Base-by-base conservation (phyloP, 2,797 vertebrate genomes). In the Tadarida brasiliensis region DNA sequence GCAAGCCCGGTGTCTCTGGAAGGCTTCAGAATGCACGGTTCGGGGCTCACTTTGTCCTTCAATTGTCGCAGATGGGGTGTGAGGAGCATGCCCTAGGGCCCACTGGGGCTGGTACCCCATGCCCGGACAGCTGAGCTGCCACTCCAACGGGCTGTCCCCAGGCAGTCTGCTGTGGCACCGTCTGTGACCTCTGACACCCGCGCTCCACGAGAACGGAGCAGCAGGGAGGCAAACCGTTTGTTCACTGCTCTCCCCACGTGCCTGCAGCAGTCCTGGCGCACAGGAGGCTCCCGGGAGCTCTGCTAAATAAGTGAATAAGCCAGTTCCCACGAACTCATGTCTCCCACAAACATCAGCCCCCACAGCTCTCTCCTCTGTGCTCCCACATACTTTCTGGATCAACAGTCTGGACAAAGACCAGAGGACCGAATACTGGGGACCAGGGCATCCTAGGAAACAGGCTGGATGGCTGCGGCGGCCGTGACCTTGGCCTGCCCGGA, bases 81-180 rank as follows among this genome's bases (percentile, higher is more conserved):
- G 44, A 54, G n/a, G 33, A 28, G 20, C 20, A 14, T 7, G 35
- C 24, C 24, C 33, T 33, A 8, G 14, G 82, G 26, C 51, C 63
- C 19, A 26, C 20, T 15, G 0, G 17, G 54, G 35, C 56, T 33
- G 63, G 61, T 11, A 11, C 16, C 24, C 63, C 22, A 2, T 0
- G 0, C 87, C 81, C 0, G 16, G 39, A 56, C 0, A 5, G 33
- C 39, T 33, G 20, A 84, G 28, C 56, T 2, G 44, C 28, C 35
- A 0, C 20, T 2, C 4, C 22, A 12, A 1, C 6, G 39, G 86
- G 30, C 15, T 20, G 11, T n/a, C 68, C 28, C 39, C 6, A 30
- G 70, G 15, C 16, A 26, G 30, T 8, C 15, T 44, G 2, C 73
- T 2, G 8, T 1, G n/a, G 87, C 56, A 49, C 2, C 70, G 82